Percentiles rank a stretch among this genome's conserved stretches.
phyloP scores from a whole-genome alignment of 2,888 invertebrate genomes.

The Morpho helenor region DNA sequence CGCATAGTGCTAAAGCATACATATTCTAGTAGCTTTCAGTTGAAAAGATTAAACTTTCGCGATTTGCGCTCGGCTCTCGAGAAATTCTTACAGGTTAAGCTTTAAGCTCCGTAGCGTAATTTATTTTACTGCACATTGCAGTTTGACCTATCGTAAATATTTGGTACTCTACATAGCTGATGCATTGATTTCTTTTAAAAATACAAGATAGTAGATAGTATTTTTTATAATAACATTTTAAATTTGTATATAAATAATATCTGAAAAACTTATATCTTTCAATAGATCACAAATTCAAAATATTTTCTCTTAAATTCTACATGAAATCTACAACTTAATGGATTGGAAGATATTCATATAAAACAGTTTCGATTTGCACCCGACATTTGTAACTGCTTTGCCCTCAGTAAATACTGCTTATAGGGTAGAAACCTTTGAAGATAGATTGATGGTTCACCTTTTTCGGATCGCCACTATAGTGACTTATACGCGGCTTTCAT shows the following conservation, averaged over 20 bases:
- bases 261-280: too few relatives aligned
- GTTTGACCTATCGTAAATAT: neutral
- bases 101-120: conserved; percentile 2
- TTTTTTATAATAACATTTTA: too few relatives aligned
- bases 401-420: conserved; percentile 27
- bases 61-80: conserved; percentile 32
- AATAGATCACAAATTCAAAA: too few relatives aligned
- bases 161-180: too few relatives aligned
- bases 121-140: conserved; percentile 7
- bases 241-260: too few relatives aligned
- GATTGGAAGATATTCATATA: too few relatives aligned
- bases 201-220: too few relatives aligned
- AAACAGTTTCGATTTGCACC: conserved; percentile 8
- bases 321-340: neutral
- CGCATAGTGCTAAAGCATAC: conserved; percentile 40
- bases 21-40: conserved; percentile 48
- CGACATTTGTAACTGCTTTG: conserved; percentile 31
- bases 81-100: conserved; percentile 16
- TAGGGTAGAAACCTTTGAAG: conserved; percentile 24
- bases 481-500: conserved; percentile 23
- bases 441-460: conserved; percentile 24
- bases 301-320: neutral
- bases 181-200: too few relatives aligned
- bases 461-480: conserved; percentile 24
- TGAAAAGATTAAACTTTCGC: conserved; percentile 35